Conservation (phyloP, 2,113 vertebrate genomes). For the Bagarius yarrelli region DNA sequence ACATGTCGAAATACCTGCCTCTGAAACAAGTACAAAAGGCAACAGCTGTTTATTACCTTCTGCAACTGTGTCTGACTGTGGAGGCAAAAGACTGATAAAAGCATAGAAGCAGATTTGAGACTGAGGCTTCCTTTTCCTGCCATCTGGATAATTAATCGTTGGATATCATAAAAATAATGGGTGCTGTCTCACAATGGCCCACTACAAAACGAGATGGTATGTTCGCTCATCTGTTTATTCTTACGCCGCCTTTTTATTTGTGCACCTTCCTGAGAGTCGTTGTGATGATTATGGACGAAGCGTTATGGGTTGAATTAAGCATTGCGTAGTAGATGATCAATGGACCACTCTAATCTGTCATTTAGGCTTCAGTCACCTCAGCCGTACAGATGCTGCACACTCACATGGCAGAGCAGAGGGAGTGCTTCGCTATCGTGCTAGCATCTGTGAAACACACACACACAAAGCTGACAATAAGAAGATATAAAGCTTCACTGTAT, state of each 20-base stretch:
- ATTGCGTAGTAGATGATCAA: conserved; percentile 65
- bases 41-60: conserved; percentile 70
- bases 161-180: conserved; percentile 64
- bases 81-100: conserved; percentile 34
- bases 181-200: conserved; percentile 63
- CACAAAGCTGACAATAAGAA: conserved; percentile 9
- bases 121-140: conserved; percentile 52
- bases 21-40: conserved; percentile 48
- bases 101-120: conserved; percentile 35
- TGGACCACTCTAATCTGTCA: conserved; percentile 56
- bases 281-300: conserved; percentile 66
- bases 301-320: conserved; percentile 63
- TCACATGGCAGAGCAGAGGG: conserved; percentile 19
- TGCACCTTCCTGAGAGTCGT: conserved; percentile 56
- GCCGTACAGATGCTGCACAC: conserved; percentile 33
- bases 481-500: conserved; percentile 18
- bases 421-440: conserved; percentile 15
- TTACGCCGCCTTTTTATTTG: conserved; percentile 56
- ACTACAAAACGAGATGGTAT: conserved; percentile 60
- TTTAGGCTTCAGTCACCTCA: conserved; percentile 52
- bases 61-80: conserved; percentile 45
- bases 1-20: conserved; percentile 58
- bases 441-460: conserved; percentile 43
- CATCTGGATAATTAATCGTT: conserved; percentile 75
- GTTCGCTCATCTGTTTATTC: conserved; percentile 53